Evolutionary conservation across 2,888 invertebrate genomes (phyloP), one percentile per base, ranked within the genome.

Genomic region (Eupithecia tripunctaria): DNA sequence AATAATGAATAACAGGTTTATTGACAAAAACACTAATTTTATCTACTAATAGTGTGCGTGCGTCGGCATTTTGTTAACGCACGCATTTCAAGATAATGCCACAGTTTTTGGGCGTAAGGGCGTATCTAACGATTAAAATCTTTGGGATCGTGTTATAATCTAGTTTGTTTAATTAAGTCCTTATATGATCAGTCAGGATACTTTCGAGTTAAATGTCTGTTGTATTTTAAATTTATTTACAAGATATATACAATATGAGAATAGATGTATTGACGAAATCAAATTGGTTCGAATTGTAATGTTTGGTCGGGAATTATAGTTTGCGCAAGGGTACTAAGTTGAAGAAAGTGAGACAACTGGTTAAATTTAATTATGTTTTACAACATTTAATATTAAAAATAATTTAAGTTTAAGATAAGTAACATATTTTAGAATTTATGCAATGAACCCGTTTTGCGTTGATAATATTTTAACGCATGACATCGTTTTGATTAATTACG

Each of bases 61-160:
- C n/a, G n/a, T n/a, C n/a, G n/a, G n/a, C n/a, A n/a, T n/a, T n/a
- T n/a, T n/a, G n/a, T n/a, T n/a, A n/a, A n/a, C n/a, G n/a, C n/a
- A n/a, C n/a, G n/a, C n/a, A n/a, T n/a, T n/a, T n/a, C n/a, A n/a
- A n/a, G n/a, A n/a, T n/a, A n/a, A n/a, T n/a, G n/a, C n/a, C n/a
- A n/a, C n/a, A n/a, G n/a, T n/a, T n/a, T n/a, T n/a, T n/a, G n/a
- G n/a, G n/a, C n/a, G n/a, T n/a, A n/a, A n/a, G n/a, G n/a, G n/a
- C n/a, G n/a, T n/a, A n/a, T n/a, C n/a, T n/a, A n/a, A n/a, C n/a
- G n/a, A n/a, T n/a, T n/a, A n/a, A n/a, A n/a, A n/a, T n/a, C n/a
- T n/a, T n/a, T n/a, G n/a, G 86, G 84, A 85, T 85, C 82, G 82
- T 78, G 79, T 84, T 80, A 81, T 81, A 80, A 81, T 78, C 27